Conservation (phyloP, 2,113 vertebrate genomes). For the Microcebus jonahi region DNA sequence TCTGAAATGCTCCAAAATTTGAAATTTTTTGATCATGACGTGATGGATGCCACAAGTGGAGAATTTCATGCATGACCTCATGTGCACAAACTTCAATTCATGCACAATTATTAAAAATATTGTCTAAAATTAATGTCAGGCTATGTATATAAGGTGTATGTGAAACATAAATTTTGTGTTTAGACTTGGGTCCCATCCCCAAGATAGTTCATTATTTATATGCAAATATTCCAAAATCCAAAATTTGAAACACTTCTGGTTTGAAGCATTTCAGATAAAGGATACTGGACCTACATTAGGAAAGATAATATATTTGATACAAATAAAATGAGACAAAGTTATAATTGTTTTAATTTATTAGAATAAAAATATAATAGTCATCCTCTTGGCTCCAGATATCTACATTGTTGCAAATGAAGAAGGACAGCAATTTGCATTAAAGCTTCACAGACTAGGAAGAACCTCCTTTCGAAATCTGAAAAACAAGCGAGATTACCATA, state of each 20-base stretch:
- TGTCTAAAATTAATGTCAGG: not conserved
- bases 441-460: constrained; percentile 95
- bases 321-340: constrained; percentile 10
- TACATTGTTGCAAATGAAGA: constrained; percentile 95
- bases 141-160: not conserved
- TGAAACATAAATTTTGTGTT: not conserved
- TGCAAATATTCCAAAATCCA: not conserved
- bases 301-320: constrained; percentile 11
- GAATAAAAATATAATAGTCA: not conserved
- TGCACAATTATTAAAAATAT: not conserved
- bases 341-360: constrained; percentile 10
- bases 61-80: not conserved
- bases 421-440: constrained; percentile 92
- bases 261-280: not conserved
- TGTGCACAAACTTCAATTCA: not conserved
- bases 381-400: constrained; percentile 89
- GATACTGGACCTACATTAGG: not conserved
- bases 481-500: constrained; percentile 98
- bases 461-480: constrained; percentile 97
- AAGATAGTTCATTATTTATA: not conserved
- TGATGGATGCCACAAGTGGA: not conserved
- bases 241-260: not conserved
- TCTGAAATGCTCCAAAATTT: not conserved
- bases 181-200: not conserved
- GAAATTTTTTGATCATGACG: not conserved